Base-by-base conservation (phyloP, 2,113 vertebrate species). In the Sminthopsis crassicaudata region DNA sequence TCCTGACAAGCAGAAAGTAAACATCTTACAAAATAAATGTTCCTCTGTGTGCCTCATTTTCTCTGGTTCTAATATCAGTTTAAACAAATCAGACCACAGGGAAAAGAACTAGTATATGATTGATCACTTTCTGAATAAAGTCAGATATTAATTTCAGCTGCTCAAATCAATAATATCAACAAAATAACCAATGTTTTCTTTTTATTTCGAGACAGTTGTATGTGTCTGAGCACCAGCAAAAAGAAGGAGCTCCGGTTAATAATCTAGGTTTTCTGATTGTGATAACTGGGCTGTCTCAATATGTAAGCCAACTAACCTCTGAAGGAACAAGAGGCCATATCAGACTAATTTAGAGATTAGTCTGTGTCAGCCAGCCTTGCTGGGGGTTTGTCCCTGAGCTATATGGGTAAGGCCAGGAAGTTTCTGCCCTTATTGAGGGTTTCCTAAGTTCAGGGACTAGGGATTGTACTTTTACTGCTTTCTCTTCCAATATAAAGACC, bases 401-500 rank as follows among this genome's bases (percentile, higher is more conserved):
- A 46, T 94, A 55, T 88, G 76, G 88, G 30, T 30, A 93, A 48
- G 91, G 2, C 51, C 9, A 96, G 48, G 50, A 52, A 91, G 0
- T 7, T 0, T 89, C 51, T 94, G 1, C 53, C 93, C 10, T 54
- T 57, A 91, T 42, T 52, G 91, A 88, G 22, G 46, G 67, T n/a
- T 51, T 96, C 91, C 91, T 88, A 94, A 97, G 57, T 67, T 30
- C 57, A 67, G n/a, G 46, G 10, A 1, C 0, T 19, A 14, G 16
- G 12, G n/a, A 25, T 51, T 89, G 23, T 4, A 14, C 0, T 92
- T 97, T 96, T 93, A 89, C 19, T 89, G 53, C 25, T 92, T 90
- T 94, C 48, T 54, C 24, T 97, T 52, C n/a, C 93, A 23, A 42
- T 94, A 93, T 97, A 90, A 95, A 95, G 76, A 92, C 46, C 2